A percentile compares a stretch with the other conserved stretches of the same genome.
Conservation (phyloP, 2,888 invertebrate genomes). For the Litoditis marina region DNA sequence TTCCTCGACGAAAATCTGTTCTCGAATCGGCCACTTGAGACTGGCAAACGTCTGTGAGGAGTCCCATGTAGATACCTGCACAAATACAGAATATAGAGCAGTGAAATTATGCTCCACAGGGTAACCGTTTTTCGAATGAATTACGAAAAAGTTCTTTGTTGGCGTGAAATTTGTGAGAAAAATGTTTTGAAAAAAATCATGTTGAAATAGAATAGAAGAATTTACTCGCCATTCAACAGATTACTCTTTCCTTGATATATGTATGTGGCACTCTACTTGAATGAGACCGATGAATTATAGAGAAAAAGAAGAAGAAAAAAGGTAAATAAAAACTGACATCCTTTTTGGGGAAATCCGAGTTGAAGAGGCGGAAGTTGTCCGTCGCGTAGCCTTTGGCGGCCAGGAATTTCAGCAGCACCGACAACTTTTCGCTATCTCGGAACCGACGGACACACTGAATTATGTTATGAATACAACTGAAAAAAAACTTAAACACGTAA, state of each 20-base stretch:
- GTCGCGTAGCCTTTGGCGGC: conserved; percentile 52
- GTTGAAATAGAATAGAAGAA: not conserved
- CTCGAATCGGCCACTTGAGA: conserved; percentile 85
- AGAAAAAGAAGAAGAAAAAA: conserved; percentile 4
- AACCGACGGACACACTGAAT: conserved; percentile 52
- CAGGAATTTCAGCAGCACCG: conserved; percentile 39
- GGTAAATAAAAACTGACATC: conserved; percentile 37
- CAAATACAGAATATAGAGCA: no score
- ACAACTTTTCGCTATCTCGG: conserved; percentile 36
- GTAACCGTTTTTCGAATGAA: no score
- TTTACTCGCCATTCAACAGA: no score
- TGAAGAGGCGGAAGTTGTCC: conserved; percentile 45
- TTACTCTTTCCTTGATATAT: no score
- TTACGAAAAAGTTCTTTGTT: no score
- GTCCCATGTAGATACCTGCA: conserved; percentile 78
- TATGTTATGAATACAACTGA: no score
- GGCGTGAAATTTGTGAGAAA: no score
- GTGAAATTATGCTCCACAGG: no score
- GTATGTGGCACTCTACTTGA: no score
- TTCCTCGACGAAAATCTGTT: conserved; percentile 88
- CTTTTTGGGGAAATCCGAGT: conserved; percentile 56
- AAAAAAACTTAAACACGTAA: no score
- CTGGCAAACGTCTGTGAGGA: conserved; percentile 75
- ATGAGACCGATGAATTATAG: no score
- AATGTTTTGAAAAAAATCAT: not conserved